These are phyloP conservation scores for Neria commutata DNA, from an alignment of 2,888 invertebrate species.

Conservation along the genomic window DNA sequence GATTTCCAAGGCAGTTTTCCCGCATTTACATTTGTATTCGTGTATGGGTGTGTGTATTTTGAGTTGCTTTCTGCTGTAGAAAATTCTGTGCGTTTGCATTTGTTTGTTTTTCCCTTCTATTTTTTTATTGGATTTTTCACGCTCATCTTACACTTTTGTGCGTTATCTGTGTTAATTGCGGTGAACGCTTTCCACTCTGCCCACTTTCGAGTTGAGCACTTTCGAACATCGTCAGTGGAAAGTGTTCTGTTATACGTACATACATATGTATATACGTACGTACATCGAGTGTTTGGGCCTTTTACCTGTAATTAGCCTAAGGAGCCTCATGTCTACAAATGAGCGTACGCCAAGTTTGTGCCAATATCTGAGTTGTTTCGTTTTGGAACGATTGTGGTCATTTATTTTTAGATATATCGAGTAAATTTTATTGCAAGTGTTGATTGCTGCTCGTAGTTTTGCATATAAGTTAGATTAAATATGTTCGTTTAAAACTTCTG, in stretches of 20 bases:
- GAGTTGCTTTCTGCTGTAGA: neutral
- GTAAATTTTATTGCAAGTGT: no score
- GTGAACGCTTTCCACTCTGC: slow-evolving; percentile 28
- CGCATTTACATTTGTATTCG: neutral
- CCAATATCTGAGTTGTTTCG: slow-evolving; percentile 19
- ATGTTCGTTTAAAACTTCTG: no score
- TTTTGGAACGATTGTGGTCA: slow-evolving; percentile 9
- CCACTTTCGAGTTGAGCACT: slow-evolving; percentile 21
- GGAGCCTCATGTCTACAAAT: slow-evolving; percentile 1
- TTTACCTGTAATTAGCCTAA: slow-evolving; percentile 52
- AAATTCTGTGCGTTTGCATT: neutral
- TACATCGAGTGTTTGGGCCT: slow-evolving; percentile 21
- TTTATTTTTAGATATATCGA: neutral
- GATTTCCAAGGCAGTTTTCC: slow-evolving; percentile 12
- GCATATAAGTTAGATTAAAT: no score
- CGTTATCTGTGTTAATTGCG: slow-evolving; percentile 54
- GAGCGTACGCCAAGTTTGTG: slow-evolving; percentile 18
- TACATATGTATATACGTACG: no score
- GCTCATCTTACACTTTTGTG: slow-evolving; percentile 35
- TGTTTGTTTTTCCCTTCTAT: slow-evolving; percentile 21
- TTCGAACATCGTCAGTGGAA: no score
- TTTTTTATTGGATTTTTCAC: slow-evolving; percentile 26
- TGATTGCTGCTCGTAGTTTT: no score
- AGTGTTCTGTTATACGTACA: no score
- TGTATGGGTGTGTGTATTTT: slow-evolving; percentile 5